Base-by-base conservation (phyloP, 2,113 vertebrate species). In the Hyla sarda region DNA sequence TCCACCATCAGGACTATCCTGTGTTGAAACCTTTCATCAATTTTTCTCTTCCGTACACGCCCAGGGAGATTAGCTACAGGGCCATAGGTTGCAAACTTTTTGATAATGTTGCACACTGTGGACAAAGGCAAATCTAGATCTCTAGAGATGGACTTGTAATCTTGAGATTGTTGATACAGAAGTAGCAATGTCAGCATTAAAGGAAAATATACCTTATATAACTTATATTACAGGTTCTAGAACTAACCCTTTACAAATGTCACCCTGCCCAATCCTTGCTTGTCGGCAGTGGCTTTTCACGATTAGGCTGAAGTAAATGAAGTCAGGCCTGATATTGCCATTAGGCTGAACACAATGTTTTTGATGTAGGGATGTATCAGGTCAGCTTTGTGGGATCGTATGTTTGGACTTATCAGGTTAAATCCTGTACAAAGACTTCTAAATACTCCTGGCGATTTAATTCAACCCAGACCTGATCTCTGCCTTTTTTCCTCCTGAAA, bases 371-470 rank as follows among this genome's bases (percentile, higher is more conserved):
- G 19, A 65, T 6, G 47, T 47, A 62, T 65, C 73, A 77, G 41
- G 69, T 77, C 45, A 47, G 37, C 23, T 41, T 19, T 67, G 74
- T 85, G 13, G 50, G 74, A 76, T 60, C 12, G 23, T 48, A 52
- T 62, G 60, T 74, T 56, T 72, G 37, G 47, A 58, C 41, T 75
- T 48, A 62, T 77, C 34, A 48, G 48, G 69, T 45, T 75, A 76
- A 84, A 76, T 62, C 82, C 41, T 78, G 3, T 50, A 34, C 25
- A 77, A 52, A 48, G 11, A 28, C 28, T 34, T 78, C 19, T 32
- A 34, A 85, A 69, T 67, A 52, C 74, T 84, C 25, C 58, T 65
- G 47, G 62, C 28, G 41, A 23, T 52, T 85, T 52, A 34, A 69
- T 67, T 85, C 41, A 52, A 28, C 19, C 28, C 45, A 85, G 45